phyloP scores from a whole-genome alignment of 2,888 invertebrate species.

The Sarcophaga carnaria region DNA sequence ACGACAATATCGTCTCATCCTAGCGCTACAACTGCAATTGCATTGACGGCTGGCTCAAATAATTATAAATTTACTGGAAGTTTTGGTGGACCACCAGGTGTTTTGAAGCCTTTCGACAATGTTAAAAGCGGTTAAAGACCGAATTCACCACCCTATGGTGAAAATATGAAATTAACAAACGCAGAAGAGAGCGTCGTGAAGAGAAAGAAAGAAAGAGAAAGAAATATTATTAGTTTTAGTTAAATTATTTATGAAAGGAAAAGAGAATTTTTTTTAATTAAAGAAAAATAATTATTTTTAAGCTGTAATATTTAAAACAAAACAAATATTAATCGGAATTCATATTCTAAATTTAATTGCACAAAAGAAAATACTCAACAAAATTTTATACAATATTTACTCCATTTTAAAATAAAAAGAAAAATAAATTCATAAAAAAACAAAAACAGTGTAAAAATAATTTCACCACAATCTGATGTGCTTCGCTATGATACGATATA shows the following conservation, averaged over 20 bases:
- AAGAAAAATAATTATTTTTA: slow-evolving; percentile 19
- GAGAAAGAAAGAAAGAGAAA: not conserved
- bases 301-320: slow-evolving; percentile 1
- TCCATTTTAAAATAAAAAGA: no score
- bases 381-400: slow-evolving; percentile 6
- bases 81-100: slow-evolving; percentile 81
- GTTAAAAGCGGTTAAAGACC: slow-evolving; percentile 67
- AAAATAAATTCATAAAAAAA: not conserved
- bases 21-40: not conserved
- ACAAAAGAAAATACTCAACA: slow-evolving; percentile 32
- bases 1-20: slow-evolving; percentile 8
- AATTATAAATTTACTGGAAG: slow-evolving; percentile 74
- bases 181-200: not conserved
- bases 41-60: not conserved
- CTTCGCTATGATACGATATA: no score
- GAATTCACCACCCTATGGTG: not conserved
- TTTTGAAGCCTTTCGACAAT: slow-evolving; percentile 80
- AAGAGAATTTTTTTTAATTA: slow-evolving; percentile 22
- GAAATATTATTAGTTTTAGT: slow-evolving; percentile 61
- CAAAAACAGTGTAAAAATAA: not conserved
- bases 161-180: not conserved
- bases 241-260: slow-evolving; percentile 68
- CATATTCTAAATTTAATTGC: not conserved
- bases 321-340: slow-evolving; percentile 11
- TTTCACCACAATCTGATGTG: no score